phyloP scores from a whole-genome alignment of 2,888 invertebrate species.

The Achlya flavicornis region DNA sequence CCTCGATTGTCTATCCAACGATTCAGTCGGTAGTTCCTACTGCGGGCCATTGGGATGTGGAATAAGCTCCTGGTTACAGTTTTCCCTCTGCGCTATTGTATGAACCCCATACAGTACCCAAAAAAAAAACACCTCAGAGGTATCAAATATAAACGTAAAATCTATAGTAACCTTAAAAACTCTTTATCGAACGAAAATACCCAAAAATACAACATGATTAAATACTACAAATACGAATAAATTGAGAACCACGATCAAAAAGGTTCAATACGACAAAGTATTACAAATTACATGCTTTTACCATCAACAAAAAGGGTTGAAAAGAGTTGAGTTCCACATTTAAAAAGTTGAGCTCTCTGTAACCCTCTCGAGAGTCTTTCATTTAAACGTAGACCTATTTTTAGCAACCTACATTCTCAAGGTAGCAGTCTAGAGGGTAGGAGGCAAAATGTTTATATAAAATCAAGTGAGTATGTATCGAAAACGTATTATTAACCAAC shows the following conservation, averaged over 20 bases:
- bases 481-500: too few species aligned
- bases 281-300: constrained; percentile 7
- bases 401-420: constrained; percentile 51
- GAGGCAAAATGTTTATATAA: constrained; percentile 13
- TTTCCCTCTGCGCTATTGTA: too few species aligned
- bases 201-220: neutral
- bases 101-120: too few species aligned
- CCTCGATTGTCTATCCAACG: too few species aligned
- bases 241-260: neutral
- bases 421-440: constrained; percentile 23
- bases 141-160: too few species aligned
- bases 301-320: neutral
- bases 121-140: too few species aligned
- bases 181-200: neutral
- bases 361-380: constrained; percentile 38
- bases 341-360: constrained; percentile 40
- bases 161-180: neutral
- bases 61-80: too few species aligned
- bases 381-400: constrained; percentile 61
- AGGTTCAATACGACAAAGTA: neutral
- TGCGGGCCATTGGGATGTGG: too few species aligned
- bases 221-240: neutral
- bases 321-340: constrained; percentile 45
- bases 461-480: too few species aligned
- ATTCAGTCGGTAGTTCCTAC: too few species aligned